These are phyloP conservation scores for Germaria angustata DNA, from an alignment of 2,888 invertebrate species.

Conservation along the genomic window DNA sequence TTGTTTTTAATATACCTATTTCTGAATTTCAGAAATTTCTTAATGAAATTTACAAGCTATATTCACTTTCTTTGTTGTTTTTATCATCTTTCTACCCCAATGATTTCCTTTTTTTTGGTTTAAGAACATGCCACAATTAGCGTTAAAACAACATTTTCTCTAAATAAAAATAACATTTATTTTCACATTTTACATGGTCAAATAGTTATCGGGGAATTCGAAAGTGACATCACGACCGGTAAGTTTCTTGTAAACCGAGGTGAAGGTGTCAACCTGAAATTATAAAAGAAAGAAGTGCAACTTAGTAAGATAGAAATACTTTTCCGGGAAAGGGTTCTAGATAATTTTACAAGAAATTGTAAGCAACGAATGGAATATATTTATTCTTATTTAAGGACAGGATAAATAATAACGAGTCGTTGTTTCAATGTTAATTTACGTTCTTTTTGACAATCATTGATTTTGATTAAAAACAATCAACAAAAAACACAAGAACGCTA, in stretches of 20 bases:
- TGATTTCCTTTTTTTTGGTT: conserved; percentile 14
- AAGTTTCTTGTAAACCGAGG: conserved; percentile 98
- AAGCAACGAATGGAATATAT: conserved; percentile 67
- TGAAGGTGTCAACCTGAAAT: conserved; percentile 96
- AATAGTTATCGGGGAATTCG: conserved; percentile 99
- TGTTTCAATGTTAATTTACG: conserved; percentile 71
- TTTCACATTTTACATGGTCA: conserved; percentile 81
- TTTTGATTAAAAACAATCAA: conserved; percentile 68
- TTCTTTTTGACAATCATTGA: conserved; percentile 79
- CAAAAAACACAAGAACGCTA: conserved; percentile 78
- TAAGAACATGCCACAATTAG: conserved; percentile 5
- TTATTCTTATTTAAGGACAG: conserved; percentile 46
- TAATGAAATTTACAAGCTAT: conserved; percentile 43
- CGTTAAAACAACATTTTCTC: conserved; percentile 36
- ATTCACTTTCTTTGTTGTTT: conserved; percentile 33
- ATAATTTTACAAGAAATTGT: no score
- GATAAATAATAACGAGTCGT: conserved; percentile 68
- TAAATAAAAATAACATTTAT: conserved; percentile 58
- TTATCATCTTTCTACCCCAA: conserved; percentile 44
- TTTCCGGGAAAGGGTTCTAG: no score
- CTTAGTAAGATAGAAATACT: no score
- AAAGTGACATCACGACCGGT: conserved; percentile 99
- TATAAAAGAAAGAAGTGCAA: no score
- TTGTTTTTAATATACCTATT: conserved; percentile 71
- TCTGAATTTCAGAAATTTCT: conserved; percentile 74